These are phyloP conservation scores for Oreochromis grahami DNA, from an alignment of 2,797 vertebrate genomes.

Conservation along the genomic window DNA sequence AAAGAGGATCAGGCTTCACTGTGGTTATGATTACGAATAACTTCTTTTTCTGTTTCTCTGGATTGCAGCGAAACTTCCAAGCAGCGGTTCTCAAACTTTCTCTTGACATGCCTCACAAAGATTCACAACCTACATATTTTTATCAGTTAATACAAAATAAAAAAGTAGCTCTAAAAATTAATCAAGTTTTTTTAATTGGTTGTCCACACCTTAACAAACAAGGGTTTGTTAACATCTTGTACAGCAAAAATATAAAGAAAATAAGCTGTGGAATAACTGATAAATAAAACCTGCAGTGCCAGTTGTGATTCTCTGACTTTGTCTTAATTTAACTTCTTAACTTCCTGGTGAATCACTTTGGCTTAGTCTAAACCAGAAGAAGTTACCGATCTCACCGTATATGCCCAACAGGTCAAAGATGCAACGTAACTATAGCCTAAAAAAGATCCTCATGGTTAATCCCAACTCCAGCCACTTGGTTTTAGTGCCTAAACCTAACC, in stretches of 20 bases:
- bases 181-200: background rate
- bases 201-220: rapidly evolving
- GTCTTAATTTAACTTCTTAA: background rate
- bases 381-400: background rate
- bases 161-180: background rate
- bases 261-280: background rate
- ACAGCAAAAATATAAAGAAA: background rate
- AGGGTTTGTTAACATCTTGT: background rate
- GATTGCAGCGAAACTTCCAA: background rate
- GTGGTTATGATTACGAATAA: background rate
- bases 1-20: background rate
- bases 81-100: background rate
- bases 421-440: background rate
- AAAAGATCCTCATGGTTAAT: background rate
- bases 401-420: background rate
- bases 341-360: background rate
- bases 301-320: background rate
- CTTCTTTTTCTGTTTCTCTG: background rate
- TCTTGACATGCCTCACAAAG: background rate
- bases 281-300: background rate
- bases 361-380: background rate
- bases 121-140: background rate
- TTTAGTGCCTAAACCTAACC: background rate
- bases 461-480: background rate
- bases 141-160: background rate